These are phyloP conservation scores for Fundulus diaphanus DNA, from an alignment of 2,797 vertebrate genomes.

Conservation along the genomic window DNA sequence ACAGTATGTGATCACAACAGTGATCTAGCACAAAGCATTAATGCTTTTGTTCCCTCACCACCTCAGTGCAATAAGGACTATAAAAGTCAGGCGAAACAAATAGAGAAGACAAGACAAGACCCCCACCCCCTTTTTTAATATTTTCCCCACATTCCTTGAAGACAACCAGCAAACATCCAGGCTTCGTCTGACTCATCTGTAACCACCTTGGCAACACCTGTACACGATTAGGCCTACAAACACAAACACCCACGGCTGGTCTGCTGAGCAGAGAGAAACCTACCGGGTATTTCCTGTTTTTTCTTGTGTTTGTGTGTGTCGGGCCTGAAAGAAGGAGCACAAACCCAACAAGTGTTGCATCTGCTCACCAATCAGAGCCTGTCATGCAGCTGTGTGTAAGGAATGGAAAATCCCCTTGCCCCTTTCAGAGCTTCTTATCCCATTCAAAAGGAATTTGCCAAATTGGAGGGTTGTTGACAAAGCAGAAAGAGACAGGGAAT, in stretches of 20 bases:
- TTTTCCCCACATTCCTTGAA: conserved; percentile 48
- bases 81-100: conserved; percentile 49
- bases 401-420: conserved; percentile 69
- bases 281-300: conserved; percentile 50
- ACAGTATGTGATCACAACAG: not conserved
- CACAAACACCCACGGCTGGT: conserved; percentile 66
- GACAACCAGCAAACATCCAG: conserved; percentile 48
- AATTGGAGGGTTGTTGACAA: conserved; percentile 18
- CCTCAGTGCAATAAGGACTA: conserved; percentile 30
- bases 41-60: not conserved
- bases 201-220: conserved; percentile 73
- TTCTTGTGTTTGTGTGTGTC: conserved; percentile 35
- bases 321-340: conserved; percentile 17
- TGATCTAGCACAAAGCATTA: not conserved
- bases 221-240: conserved; percentile 49
- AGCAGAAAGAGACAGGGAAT: conserved; percentile 8
- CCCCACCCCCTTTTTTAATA: conserved; percentile 30
- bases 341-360: conserved; percentile 51
- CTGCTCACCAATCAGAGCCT: conserved; percentile 45
- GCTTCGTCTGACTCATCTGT: conserved; percentile 60
- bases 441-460: conserved; percentile 62
- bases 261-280: conserved; percentile 25
- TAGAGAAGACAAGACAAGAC: conserved; percentile 6
- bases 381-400: conserved; percentile 32
- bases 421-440: conserved; percentile 47